A percentile compares a stretch with the other conserved stretches of the same genome.
These are phyloP conservation scores for Neuroscelio doddi DNA, from an alignment of 2,888 invertebrate species.

Conservation along the genomic window DNA sequence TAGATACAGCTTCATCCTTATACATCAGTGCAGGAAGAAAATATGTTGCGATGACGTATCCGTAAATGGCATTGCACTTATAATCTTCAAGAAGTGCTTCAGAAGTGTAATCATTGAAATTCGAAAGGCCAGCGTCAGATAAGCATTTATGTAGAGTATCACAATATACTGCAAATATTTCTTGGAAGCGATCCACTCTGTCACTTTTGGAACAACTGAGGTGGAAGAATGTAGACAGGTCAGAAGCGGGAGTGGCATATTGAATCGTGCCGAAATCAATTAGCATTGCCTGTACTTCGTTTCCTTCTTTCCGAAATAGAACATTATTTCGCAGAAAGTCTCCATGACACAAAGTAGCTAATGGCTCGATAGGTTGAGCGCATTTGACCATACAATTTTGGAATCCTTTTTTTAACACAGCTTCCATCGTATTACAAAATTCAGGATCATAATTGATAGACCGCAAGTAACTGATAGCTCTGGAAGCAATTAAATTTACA, in stretches of 20 bases:
- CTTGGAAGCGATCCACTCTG: constrained; percentile 39
- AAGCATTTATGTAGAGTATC: constrained; percentile 51
- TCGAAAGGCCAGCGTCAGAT: constrained; percentile 41
- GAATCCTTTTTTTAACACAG: constrained; percentile 43
- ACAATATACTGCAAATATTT: constrained; percentile 56
- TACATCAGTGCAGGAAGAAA: constrained; percentile 48
- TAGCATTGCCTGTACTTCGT: constrained; percentile 36
- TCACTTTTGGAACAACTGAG: constrained; percentile 46
- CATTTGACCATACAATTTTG: constrained; percentile 41
- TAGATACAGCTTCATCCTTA: not conserved
- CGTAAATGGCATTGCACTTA: constrained; percentile 51
- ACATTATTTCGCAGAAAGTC: constrained; percentile 63
- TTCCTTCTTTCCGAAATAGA: constrained; percentile 49
- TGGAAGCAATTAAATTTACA: constrained; percentile 21
- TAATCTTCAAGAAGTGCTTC: constrained; percentile 57
- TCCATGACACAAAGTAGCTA: constrained; percentile 64
- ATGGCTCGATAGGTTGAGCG: constrained; percentile 52
- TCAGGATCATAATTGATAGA: constrained; percentile 45
- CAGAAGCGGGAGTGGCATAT: constrained; percentile 60
- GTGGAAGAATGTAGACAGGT: constrained; percentile 60
- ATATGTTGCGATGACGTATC: constrained; percentile 54
- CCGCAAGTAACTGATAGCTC: constrained; percentile 50
- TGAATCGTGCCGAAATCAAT: constrained; percentile 58
- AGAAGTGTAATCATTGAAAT: constrained; percentile 54
- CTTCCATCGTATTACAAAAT: constrained; percentile 54